phyloP scores from a whole-genome alignment of 2,797 vertebrate species.

The Lepidocolaptes lacrymiger region DNA sequence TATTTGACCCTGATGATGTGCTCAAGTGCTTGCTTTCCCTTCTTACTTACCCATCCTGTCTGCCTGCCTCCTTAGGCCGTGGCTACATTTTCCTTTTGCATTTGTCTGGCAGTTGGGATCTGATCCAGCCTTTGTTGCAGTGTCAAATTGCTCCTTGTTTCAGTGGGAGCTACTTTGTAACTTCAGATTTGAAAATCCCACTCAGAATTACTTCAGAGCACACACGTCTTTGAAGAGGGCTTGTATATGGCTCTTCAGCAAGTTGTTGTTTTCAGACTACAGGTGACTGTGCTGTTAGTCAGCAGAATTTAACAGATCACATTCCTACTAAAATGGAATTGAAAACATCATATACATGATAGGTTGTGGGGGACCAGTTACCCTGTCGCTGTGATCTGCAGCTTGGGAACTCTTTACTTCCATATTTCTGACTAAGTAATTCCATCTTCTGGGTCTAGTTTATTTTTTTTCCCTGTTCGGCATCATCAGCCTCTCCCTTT shows the following conservation, averaged over 20 bases:
- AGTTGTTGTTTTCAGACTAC: not conserved
- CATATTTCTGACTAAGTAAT: not conserved
- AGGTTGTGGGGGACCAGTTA: not conserved
- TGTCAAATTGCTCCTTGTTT: not conserved
- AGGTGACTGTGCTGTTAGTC: not conserved
- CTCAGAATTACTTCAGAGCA: not conserved
- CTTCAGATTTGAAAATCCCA: not conserved
- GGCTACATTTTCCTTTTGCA: not conserved
- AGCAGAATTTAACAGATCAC: not conserved
- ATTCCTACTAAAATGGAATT: not conserved
- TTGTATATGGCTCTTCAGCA: not conserved
- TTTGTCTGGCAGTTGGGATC: not conserved
- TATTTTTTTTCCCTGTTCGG: not conserved
- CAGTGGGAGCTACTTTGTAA: not conserved
- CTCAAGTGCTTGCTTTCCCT: not conserved
- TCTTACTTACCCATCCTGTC: not conserved
- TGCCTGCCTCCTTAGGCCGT: not conserved
- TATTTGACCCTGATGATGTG: not conserved
- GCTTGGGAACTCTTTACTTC: not conserved
- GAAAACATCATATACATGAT: fast-evolving
- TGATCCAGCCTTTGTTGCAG: not conserved
- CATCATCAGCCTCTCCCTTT: not conserved
- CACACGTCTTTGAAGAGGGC: not conserved
- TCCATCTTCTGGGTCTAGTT: not conserved
- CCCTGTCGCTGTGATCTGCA: not conserved